Evolutionary conservation across 2,113 vertebrate species (phyloP), one percentile per base, ranked within the genome.

Genomic region (Cephalopholis sonnerati): DNA sequence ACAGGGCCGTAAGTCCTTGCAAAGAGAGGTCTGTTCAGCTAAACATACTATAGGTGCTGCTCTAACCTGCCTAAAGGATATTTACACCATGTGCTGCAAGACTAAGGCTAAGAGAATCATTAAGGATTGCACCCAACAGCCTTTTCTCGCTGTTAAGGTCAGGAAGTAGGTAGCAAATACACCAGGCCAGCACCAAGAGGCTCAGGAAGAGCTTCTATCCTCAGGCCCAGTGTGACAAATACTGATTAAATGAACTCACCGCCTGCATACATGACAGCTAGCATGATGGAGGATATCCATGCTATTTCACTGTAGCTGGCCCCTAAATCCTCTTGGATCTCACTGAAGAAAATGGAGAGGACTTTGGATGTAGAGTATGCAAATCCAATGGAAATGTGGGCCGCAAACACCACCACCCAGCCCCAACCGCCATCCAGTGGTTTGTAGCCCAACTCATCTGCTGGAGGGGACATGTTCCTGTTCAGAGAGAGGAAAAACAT

Each of bases 341-440:
- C 95, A 86, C 95, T 96, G 91, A 92, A 97, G 94, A 96, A 97
- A 83, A 95, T 95, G 71, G 96, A 95, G 41, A 97, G 57, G 54
- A 89, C 92, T 95, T 97, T 97, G 44, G 95, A 94, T n/a, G 96
- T 97, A 51, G 95, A 90, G 3, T 96, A 96, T 0, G 96, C 95
- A 27, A 98, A 96, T 81, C 96, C 96, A 8, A 96, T 95, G 70
- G 96, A 94, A 20, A 96, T 46, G 73, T 97, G 96, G 27, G 96
- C 93, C 0, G 94, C 96, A 0, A 95, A 41, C n/a, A 96, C 94
- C 70, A 96, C 95, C 27, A 86, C 77, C 95, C 96, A 97, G 1
- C 95, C 97, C 95, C 96, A 96, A 16, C 95, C 96, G 0, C 96
- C 96, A 0, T 97, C 96, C 0, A 90, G 95, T 1, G 96, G 95